A percentile compares a stretch with the other conserved stretches of the same genome.
Conservation (phyloP, 2,113 vertebrate species). For the Corythaixoides concolor region DNA sequence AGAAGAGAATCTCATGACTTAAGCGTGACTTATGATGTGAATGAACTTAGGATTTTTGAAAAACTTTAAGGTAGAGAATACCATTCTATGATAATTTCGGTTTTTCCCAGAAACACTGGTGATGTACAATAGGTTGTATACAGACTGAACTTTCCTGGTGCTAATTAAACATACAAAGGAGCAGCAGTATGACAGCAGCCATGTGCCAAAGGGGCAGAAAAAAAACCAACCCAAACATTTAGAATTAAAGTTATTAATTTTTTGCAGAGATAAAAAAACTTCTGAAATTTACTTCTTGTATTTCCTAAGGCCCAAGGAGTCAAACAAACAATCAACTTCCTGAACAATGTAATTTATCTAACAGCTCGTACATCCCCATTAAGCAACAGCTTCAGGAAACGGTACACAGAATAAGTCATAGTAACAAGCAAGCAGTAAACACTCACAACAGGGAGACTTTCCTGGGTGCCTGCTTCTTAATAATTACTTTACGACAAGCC, state of each 20-base stretch:
- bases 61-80: neutral
- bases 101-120: neutral
- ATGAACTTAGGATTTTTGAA: neutral
- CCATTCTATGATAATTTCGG: neutral
- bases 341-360: neutral
- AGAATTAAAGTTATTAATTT: neutral
- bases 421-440: neutral
- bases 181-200: neutral
- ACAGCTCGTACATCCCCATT: neutral
- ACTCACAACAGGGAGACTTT: neutral
- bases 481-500: neutral
- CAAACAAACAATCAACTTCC: neutral
- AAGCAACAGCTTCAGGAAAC: neutral
- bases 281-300: neutral
- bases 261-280: neutral
- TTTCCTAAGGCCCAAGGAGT: neutral
- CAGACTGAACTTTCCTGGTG: neutral
- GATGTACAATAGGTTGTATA: neutral
- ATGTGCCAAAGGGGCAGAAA: neutral
- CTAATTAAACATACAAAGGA: neutral
- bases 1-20: neutral
- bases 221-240: rapidly evolving
- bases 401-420: neutral
- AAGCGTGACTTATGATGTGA: neutral
- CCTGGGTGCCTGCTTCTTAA: neutral